Base-by-base conservation (phyloP, 1,140 invertebrate genomes). In the Drosophila lini region DNA sequence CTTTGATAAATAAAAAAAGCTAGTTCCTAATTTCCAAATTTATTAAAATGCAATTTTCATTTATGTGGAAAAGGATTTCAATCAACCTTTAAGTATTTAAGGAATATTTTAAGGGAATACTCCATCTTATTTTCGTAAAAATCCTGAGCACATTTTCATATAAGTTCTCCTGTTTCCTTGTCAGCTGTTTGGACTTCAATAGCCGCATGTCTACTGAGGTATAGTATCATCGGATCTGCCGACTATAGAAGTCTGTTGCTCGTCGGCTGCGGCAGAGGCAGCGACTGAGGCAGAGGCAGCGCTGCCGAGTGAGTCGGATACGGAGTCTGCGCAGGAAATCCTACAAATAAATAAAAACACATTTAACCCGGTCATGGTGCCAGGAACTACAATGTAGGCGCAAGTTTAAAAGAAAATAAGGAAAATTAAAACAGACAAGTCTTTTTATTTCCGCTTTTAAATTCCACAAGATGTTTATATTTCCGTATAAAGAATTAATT, bases 311-410 rank as follows among this genome's bases (percentile, higher is more conserved):
- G 31, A 68, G 41, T 65, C 38, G 38, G 32, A 45, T 42, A 44
- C 61, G 6, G 65, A 69, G 65, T 55, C 47, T 69, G 65, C 65
- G 65, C 65, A 69, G 62, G 38, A 67, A 16, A 32, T 16, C 5
- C 10, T 3, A 40, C n/a, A 44, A 55, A 67, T 55, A 55, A 69
- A 55, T 44, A 31, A 69, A 36, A 69, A 69, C 64, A 53, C 61
- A 10, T 55, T 69, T 69, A 69, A 67, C 65, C 62, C 47, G 13
- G 22, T 31, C n/a, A 34, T 32, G 45, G 61, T 68, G 65, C 15
- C 1, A 2, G 13, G n/a, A 25, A 8, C 28, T 32, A 36, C 11
- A 34, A 38, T 16, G 5, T 6, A 28, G 19, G 9, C 5, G 5
- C 0, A 15, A 15, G 15, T 16, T n/a, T 15, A 28, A 42, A 42